Percentiles rank a stretch among this genome's conserved stretches.
phyloP scores from a whole-genome alignment of 2,888 invertebrate species.

The Nephrotoma appendiculata region DNA sequence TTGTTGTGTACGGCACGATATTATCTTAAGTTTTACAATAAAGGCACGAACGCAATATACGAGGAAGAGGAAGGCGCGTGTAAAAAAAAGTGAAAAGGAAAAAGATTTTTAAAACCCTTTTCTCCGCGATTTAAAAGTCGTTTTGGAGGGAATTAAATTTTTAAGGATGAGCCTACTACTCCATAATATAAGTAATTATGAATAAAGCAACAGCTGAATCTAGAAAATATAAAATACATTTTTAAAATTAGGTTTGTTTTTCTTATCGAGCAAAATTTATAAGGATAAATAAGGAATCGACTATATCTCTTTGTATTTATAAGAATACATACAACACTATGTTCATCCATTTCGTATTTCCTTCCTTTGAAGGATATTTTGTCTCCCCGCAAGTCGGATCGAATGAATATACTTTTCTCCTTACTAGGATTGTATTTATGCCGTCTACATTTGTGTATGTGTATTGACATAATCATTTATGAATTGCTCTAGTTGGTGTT shows the following conservation, averaged over 20 bases:
- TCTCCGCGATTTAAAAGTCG: not conserved
- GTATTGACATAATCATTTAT: not conserved
- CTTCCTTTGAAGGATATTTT: not conserved
- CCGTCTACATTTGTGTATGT: not conserved
- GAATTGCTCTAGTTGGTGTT: not conserved
- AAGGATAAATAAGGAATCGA: not conserved
- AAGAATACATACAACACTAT: not conserved
- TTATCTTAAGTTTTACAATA: not conserved
- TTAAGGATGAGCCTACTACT: not conserved
- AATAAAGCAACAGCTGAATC: not conserved
- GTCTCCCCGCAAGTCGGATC: not conserved
- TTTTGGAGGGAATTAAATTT: not conserved
- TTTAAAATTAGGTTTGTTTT: not conserved
- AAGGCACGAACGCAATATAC: not conserved
- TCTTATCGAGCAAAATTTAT: not conserved
- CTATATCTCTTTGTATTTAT: not conserved
- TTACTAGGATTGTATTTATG: not conserved
- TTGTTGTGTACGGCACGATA: not conserved
- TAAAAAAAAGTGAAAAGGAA: not conserved
- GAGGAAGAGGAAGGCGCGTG: not conserved
- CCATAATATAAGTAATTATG: not conserved
- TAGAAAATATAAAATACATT: not conserved
- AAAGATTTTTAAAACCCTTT: not conserved
- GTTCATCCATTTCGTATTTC: not conserved
- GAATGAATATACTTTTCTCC: not conserved